A percentile compares a stretch with the other conserved stretches of the same genome.
Conservation (phyloP, 1,140 invertebrate species). For the Atopsyche davidsoni region DNA sequence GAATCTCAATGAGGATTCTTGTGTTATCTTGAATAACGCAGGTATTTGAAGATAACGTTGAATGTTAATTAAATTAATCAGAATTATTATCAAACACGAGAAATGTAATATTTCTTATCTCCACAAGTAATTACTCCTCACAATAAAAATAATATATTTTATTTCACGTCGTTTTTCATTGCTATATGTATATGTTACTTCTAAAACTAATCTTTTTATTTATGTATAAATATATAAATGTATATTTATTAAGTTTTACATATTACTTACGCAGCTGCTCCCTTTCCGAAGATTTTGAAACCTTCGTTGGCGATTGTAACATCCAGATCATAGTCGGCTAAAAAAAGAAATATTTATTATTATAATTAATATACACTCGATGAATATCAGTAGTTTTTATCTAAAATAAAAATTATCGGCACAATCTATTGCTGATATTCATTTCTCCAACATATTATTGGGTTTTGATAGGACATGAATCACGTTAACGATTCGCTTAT, state of each 20-base stretch:
- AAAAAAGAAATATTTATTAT: not conserved
- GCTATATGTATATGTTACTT: not conserved
- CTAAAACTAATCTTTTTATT: not conserved
- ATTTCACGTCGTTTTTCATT: not conserved
- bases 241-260: slow-evolving; percentile 4
- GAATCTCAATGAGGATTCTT: too few species aligned
- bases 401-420: too few species aligned
- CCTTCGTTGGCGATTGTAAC: not conserved
- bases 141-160: not conserved
- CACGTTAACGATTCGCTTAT: too few species aligned
- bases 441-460: too few species aligned
- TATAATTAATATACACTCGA: not conserved
- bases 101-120: too few species aligned
- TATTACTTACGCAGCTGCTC: slow-evolving; percentile 16
- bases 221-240: not conserved
- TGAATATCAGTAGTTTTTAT: not conserved
- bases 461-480: too few species aligned
- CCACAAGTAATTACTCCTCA: not conserved
- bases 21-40: too few species aligned
- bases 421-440: too few species aligned
- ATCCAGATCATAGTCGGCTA: slow-evolving; percentile 16
- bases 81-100: too few species aligned
- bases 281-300: slow-evolving; percentile 17
- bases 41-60: too few species aligned
- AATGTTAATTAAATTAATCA: too few species aligned